phyloP scores from a whole-genome alignment of 2,888 invertebrate species.

The Frankliniella fusca region DNA sequence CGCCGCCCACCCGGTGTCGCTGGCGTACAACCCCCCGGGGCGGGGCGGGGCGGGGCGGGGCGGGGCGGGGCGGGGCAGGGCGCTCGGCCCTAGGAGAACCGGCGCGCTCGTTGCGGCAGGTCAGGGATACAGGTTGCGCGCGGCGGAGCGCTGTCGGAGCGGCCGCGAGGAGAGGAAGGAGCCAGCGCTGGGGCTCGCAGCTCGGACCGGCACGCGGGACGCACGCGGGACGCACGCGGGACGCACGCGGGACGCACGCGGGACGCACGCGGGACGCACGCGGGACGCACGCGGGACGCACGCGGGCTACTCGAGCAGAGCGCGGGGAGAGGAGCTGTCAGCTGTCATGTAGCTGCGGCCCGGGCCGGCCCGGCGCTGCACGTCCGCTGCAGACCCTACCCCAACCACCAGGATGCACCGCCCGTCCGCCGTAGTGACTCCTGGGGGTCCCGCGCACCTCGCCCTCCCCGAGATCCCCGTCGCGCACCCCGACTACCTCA shows the following conservation, averaged over 20 bases:
- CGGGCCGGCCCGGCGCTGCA: background rate
- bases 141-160: background rate
- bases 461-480: background rate
- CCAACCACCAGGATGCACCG: background rate
- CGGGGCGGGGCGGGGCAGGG: background rate
- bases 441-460: background rate
- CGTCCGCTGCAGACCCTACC: background rate
- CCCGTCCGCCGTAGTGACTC: background rate
- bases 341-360: background rate
- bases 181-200: background rate
- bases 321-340: no score
- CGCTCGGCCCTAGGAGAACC: constrained; percentile 18
- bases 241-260: no score
- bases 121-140: constrained; percentile 11
- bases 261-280: background rate
- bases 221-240: no score
- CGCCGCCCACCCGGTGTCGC: background rate
- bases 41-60: background rate
- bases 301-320: no score
- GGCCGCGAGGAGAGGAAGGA: background rate
- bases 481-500: background rate
- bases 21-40: background rate
- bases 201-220: background rate
- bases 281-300: no score
- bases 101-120: constrained; percentile 14